Conservation (phyloP, 1,140 invertebrate species). For the Drosophila nigrodunni region DNA sequence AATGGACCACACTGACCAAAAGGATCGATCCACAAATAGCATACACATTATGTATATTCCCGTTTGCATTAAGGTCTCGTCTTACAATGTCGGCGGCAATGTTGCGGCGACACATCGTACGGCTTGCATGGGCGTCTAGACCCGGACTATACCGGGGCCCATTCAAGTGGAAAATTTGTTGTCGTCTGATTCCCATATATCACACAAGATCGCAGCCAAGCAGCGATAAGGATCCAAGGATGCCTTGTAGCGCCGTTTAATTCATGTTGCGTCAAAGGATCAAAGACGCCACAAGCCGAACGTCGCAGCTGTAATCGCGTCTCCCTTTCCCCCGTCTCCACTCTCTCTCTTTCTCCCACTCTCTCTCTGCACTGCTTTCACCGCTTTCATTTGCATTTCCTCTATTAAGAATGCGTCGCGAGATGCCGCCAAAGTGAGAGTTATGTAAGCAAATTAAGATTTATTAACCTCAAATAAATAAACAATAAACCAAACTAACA, state of each 20-base stretch:
- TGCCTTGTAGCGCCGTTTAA: constrained; percentile 74
- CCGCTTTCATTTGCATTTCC: constrained; percentile 74
- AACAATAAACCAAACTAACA: constrained; percentile 60
- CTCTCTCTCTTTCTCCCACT: constrained; percentile 22
- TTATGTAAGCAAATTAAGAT: constrained; percentile 79
- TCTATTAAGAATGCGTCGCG: constrained; percentile 48
- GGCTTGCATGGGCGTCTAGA: constrained; percentile 58
- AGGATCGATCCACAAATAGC: constrained; percentile 45
- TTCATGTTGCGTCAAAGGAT: constrained; percentile 81
- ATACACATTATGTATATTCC: background rate
- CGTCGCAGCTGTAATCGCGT: constrained; percentile 42
- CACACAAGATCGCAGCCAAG: constrained; percentile 41
- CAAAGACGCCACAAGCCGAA: constrained; percentile 68
- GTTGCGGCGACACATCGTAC: constrained; percentile 63
- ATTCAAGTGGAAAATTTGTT: constrained; percentile 78
- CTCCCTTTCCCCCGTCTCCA: constrained; percentile 16
- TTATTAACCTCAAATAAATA: constrained; percentile 80
- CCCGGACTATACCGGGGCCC: constrained; percentile 21
- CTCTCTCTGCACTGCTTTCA: constrained; percentile 57
- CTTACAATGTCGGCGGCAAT: constrained; percentile 73
- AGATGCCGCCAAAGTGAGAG: constrained; percentile 67
- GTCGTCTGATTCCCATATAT: constrained; percentile 78
- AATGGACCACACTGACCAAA: constrained; percentile 79
- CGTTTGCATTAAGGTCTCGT: constrained; percentile 61
- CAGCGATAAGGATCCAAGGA: constrained; percentile 55